phyloP scores from a whole-genome alignment of 2,888 invertebrate genomes.

The Chalcosyrphus nemorum region DNA sequence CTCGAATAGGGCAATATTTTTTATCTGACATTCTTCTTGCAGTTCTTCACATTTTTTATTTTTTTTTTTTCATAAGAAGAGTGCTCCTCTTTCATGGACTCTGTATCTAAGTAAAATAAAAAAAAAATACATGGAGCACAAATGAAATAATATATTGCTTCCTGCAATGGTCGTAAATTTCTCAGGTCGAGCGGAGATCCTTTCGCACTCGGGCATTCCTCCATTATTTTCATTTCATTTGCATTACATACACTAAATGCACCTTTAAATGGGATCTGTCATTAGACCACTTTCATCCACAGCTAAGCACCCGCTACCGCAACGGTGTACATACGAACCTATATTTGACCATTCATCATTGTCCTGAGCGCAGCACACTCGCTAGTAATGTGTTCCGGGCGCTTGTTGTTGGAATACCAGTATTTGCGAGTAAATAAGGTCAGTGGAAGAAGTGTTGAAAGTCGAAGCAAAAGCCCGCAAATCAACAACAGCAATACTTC shows the following conservation, averaged over 20 bases:
- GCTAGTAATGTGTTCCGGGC: background rate
- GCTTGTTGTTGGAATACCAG: conserved; percentile 2
- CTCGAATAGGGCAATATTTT: conserved; percentile 31
- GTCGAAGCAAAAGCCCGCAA: conserved; percentile 42
- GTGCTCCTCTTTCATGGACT: background rate
- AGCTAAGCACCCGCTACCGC: background rate
- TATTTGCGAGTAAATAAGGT: conserved; percentile 21
- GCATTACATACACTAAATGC: conserved; percentile 52
- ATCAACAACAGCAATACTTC: conserved; percentile 60
- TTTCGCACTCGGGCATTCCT: conserved; percentile 26
- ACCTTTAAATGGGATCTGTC: conserved; percentile 64
- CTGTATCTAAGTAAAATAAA: background rate
- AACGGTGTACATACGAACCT: conserved; percentile 8
- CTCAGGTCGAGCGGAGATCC: conserved; percentile 43
- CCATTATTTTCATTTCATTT: conserved; percentile 64
- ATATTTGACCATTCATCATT: conserved; percentile 52
- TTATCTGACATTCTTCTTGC: conserved; percentile 46
- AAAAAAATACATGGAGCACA: background rate
- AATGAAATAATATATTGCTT: conserved; percentile 62
- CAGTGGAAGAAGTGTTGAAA: conserved; percentile 50
- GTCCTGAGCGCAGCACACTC: background rate
- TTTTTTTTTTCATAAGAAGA: background rate
- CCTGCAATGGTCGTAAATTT: conserved; percentile 61
- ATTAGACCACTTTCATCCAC: conserved; percentile 30
- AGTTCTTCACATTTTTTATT: conserved; percentile 37